Percentiles rank a stretch among this genome's conserved stretches.
These are phyloP conservation scores for Sylvia borin DNA, from an alignment of 2,797 vertebrate species.

Conservation along the genomic window DNA sequence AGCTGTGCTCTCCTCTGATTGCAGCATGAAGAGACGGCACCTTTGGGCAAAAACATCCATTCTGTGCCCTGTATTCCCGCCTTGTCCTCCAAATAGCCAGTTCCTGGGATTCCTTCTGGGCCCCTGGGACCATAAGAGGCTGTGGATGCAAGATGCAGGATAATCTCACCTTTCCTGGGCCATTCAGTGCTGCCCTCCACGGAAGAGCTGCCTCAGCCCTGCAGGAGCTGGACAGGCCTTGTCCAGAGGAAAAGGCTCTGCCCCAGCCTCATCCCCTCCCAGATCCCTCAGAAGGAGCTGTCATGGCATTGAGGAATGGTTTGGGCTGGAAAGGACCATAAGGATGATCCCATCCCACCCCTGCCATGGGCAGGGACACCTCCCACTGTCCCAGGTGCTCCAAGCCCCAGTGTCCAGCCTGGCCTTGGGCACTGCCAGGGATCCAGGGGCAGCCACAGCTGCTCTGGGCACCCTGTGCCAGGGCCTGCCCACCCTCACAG, in stretches of 20 bases:
- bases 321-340: no score
- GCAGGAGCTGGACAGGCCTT: neutral
- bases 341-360: no score
- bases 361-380: neutral
- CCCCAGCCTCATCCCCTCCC: neutral
- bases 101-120: neutral
- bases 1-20: neutral
- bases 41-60: neutral
- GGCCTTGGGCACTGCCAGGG: neutral
- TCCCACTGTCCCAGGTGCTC: neutral
- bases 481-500: neutral
- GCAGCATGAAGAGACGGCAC: neutral
- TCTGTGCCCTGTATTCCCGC: neutral
- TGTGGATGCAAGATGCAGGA: neutral
- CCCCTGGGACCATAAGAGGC: neutral
- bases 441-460: neutral
- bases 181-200: neutral
- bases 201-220: neutral
- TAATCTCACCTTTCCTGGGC: neutral
- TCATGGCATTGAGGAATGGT: fast-evolving
- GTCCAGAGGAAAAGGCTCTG: neutral
- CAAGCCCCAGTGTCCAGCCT: neutral
- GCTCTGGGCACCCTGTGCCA: neutral
- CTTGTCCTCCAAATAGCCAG: neutral
- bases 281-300: neutral